Base-by-base conservation (phyloP, 2,888 invertebrate species). In the Sarcophaga carnaria region DNA sequence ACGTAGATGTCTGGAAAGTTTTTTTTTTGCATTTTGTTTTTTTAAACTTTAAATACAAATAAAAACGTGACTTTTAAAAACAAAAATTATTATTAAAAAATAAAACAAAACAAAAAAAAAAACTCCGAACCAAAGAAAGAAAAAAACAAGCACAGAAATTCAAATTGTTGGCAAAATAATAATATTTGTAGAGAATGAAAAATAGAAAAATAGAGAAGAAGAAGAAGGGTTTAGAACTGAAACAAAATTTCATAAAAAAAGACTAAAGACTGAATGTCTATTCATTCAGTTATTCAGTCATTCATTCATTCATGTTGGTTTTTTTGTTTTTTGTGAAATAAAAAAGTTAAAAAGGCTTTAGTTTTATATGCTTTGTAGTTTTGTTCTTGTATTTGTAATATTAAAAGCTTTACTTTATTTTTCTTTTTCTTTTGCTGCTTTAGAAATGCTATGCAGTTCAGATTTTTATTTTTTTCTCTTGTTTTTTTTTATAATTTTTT, bases 1-100 rank as follows among this genome's bases (percentile, higher is more conserved):
- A 84, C 81, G 87, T 86, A 54, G 12, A 67, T 72, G 87, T 87
- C 87, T 87, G 87, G 67, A 84, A 87, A 87, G 75, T 84, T 87
- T 71, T 63, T 70, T 79, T 76, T 37, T 37, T 37, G 37, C 37
- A 37, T 37, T 37, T 37, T 37, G 6, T 37, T 37, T 8, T 37
- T 54, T 22, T 71, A 75, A 79, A 74, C 27, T 20, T 20, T n/a
- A 83, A 76, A 62, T n/a, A 22, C 17, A 84, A 78, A 81, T 60
- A 47, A 80, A 79, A 82, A 87, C 87, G 87, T 84, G 87, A 87
- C 87, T 87, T 84, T 82, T 76, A 76, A 54, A 80, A 83, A 83
- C 80, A 77, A 80, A 66, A 66, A 83, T 77, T 83, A 54, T 83
- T 67, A 27, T 22, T 66, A 49, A 70, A 54, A 54, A 54, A 49